These are phyloP conservation scores for Luffia ferchaultella DNA, from an alignment of 2,888 invertebrate genomes.

Conservation along the genomic window DNA sequence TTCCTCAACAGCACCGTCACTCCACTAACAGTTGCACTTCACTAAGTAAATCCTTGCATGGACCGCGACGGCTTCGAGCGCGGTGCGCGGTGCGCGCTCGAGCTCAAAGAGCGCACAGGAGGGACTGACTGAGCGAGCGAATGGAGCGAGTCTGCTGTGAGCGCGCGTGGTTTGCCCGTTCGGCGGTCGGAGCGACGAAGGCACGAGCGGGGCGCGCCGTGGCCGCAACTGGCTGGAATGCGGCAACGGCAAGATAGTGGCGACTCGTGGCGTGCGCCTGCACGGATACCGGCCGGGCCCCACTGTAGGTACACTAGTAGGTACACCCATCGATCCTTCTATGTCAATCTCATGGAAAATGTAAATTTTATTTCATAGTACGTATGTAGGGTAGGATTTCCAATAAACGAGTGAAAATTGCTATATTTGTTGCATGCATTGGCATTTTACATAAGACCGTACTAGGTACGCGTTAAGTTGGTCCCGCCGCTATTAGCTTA, in stretches of 20 bases:
- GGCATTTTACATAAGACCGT: too few species aligned
- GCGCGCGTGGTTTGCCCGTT: constrained; percentile 34
- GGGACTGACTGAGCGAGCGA: constrained; percentile 29
- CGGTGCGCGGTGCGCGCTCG: constrained; percentile 24
- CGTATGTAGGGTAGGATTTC: too few species aligned
- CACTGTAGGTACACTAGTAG: constrained; percentile 29
- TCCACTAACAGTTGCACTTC: constrained; percentile 49
- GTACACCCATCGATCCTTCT: too few species aligned
- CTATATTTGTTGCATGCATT: too few species aligned
- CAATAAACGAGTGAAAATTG: too few species aligned
- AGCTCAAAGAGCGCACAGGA: constrained; percentile 30
- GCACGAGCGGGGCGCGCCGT: constrained; percentile 62
- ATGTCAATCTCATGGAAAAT: too few species aligned
- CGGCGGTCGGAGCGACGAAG: constrained; percentile 72
- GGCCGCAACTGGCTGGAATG: constrained; percentile 54
- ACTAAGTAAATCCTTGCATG: constrained; percentile 34
- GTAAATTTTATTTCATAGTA: too few species aligned
- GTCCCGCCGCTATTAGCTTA: too few species aligned
- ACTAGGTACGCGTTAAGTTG: too few species aligned
- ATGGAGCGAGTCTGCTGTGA: constrained; percentile 24
- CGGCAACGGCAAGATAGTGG: constrained; percentile 39
- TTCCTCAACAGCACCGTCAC: constrained; percentile 37
- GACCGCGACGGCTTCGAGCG: constrained; percentile 26
- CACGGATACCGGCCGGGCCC: constrained; percentile 40
- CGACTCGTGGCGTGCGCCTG: constrained; percentile 23